These are phyloP conservation scores for Zosterops japonicus DNA, from an alignment of 2,113 vertebrate species.

Conservation along the genomic window DNA sequence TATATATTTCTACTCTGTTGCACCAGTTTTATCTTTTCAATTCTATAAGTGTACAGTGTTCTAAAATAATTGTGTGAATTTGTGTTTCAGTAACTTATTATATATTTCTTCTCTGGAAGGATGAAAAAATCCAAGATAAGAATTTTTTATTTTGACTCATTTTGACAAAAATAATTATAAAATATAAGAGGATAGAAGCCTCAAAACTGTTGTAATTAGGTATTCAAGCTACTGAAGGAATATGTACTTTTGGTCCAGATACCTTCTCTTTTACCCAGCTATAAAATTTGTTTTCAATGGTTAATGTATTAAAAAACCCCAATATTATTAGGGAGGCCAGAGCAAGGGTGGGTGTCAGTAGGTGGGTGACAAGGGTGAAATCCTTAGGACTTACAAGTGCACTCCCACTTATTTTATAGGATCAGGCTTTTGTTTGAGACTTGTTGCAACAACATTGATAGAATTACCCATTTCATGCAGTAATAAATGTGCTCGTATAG, in stretches of 20 bases:
- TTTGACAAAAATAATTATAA: background rate
- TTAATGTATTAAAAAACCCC: background rate
- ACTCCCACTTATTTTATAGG: background rate
- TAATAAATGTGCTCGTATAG: background rate
- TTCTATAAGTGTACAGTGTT: background rate
- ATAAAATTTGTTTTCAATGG: background rate
- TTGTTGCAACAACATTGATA: background rate
- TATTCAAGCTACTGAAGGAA: background rate
- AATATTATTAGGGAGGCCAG: background rate
- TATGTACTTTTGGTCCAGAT: background rate
- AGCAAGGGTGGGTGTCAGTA: background rate
- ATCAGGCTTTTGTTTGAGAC: background rate
- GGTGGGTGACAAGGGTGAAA: background rate
- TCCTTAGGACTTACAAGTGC: background rate
- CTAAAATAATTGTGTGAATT: background rate
- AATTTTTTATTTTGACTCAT: background rate
- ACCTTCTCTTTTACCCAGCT: background rate
- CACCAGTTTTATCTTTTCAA: background rate
- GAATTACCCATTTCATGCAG: background rate
- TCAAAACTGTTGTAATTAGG: background rate
- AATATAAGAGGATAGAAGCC: background rate
- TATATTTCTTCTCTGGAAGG: background rate
- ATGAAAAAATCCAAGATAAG: background rate
- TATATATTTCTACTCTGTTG: background rate
- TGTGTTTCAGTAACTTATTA: background rate